Conservation (phyloP, 2,888 invertebrate genomes). For the Ommatoiulus sabulosus region DNA sequence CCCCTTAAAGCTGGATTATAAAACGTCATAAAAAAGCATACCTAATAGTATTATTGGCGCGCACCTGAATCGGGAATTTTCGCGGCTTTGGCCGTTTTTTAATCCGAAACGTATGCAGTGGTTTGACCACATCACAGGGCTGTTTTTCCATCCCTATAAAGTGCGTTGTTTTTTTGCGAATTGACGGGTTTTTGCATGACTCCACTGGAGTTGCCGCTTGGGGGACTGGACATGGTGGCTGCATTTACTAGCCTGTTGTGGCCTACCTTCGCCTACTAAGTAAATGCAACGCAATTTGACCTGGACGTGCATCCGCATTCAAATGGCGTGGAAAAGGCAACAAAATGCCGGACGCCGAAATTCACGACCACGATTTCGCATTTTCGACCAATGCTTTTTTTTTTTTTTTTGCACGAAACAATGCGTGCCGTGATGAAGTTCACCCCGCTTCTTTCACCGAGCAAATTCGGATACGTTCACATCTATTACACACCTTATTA, state of each 20-base stretch:
- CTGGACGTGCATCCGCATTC: slow-evolving; percentile 48
- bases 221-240: slow-evolving; percentile 20
- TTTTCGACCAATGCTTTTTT: slow-evolving; percentile 2
- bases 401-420: not conserved
- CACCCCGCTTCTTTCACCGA: not conserved
- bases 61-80: slow-evolving; percentile 41
- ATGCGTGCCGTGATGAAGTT: slow-evolving; percentile 48
- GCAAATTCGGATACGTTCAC: slow-evolving; percentile 14
- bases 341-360: slow-evolving; percentile 31
- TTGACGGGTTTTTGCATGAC: slow-evolving; percentile 33
- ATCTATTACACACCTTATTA: slow-evolving; percentile 45
- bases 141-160: not conserved
- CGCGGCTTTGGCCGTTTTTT: slow-evolving; percentile 37
- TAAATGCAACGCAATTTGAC: slow-evolving; percentile 45
- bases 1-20: slow-evolving; percentile 46
- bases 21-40: slow-evolving; percentile 41
- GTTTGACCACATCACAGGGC: slow-evolving; percentile 26
- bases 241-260: not conserved
- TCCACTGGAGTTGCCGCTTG: slow-evolving; percentile 10
- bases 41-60: slow-evolving; percentile 37
- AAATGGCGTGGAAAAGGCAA: slow-evolving; percentile 39
- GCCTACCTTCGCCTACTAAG: not conserved
- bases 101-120: slow-evolving; percentile 44
- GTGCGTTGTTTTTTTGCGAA: not conserved
- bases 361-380: slow-evolving; percentile 33